Evolutionary conservation across 2,888 invertebrate species (phyloP).

Genomic region (Drosophila pseudotakahashii): DNA sequence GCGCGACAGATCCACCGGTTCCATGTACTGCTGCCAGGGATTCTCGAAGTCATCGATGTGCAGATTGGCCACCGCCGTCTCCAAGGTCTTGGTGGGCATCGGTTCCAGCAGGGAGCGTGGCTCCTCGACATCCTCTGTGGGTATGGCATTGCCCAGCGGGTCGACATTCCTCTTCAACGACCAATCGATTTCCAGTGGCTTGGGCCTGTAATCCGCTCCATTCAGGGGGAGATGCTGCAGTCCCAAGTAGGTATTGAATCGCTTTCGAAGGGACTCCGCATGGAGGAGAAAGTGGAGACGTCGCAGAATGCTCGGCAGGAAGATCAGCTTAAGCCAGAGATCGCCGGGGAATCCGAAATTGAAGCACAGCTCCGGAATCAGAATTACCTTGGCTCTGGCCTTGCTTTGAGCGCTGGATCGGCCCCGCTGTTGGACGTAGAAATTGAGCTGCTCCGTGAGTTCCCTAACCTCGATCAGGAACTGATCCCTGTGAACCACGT

Average conservation of each 20-base stretch:
- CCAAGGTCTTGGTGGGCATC: constrained; percentile 61
- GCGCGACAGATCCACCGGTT: constrained; percentile 89
- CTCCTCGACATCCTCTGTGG: constrained; percentile 57
- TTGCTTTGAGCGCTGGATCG: constrained; percentile 80
- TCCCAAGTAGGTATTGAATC: constrained; percentile 79
- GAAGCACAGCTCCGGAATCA: constrained; percentile 95
- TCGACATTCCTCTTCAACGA: constrained; percentile 76
- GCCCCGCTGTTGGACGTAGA: constrained; percentile 75
- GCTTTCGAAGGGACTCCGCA: constrained; percentile 83
- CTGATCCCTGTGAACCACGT: constrained; percentile 87
- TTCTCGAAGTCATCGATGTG: constrained; percentile 52
- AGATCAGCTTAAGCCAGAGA: constrained; percentile 93
- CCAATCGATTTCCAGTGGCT: constrained; percentile 75
- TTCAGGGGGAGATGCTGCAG: constrained; percentile 52
- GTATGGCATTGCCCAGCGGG: constrained; percentile 65
- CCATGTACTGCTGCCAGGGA: constrained; percentile 83
- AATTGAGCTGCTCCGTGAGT: constrained; percentile 82
- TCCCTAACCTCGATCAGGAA: constrained; percentile 92
- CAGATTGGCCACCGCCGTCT: constrained; percentile 38
- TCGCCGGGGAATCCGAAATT: constrained; percentile 89
- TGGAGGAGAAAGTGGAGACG: constrained; percentile 85
- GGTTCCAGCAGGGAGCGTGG: constrained; percentile 70
- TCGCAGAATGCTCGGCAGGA: constrained; percentile 93
- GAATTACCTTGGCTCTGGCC: constrained; percentile 86
- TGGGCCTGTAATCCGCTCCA: constrained; percentile 66